Evolutionary conservation across 2,797 vertebrate species (phyloP).

Genomic region (Alectoris magna): DNA sequence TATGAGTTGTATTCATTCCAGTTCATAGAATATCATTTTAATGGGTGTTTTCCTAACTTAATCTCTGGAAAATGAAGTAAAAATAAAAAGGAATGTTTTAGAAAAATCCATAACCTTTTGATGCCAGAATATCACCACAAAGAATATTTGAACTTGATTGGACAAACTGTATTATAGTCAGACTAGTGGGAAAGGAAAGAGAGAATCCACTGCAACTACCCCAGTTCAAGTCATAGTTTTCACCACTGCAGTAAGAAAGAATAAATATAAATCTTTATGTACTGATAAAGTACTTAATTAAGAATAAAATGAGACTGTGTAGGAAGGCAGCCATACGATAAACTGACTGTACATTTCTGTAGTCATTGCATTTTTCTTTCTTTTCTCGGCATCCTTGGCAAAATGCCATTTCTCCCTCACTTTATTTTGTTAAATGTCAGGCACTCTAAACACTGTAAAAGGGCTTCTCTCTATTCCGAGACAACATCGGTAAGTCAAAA

Average conservation of each 20-base stretch:
- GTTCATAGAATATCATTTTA: neutral
- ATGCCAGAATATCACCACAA: neutral
- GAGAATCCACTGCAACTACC: neutral
- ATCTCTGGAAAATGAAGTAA: neutral
- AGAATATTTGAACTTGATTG: neutral
- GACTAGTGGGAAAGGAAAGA: neutral
- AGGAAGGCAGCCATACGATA: slow-evolving; percentile 11
- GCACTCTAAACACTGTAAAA: neutral
- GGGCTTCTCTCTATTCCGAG: neutral
- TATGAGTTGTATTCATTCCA: neutral
- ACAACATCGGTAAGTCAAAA: neutral
- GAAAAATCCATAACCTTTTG: neutral
- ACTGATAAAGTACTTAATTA: neutral
- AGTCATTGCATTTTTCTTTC: neutral
- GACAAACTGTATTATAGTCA: neutral
- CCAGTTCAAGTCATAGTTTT: neutral
- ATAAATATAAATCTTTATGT: slow-evolving; percentile 33
- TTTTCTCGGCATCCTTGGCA: neutral
- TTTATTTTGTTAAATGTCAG: neutral
- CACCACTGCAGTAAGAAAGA: neutral
- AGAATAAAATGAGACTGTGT: neutral
- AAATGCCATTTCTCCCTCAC: neutral
- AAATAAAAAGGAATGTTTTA: neutral
- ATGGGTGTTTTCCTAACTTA: neutral
- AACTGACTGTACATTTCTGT: neutral